Evolutionary conservation across 1,140 invertebrate genomes (phyloP), one percentile per base, ranked within the genome.

Genomic region (Penaeus indicus): DNA sequence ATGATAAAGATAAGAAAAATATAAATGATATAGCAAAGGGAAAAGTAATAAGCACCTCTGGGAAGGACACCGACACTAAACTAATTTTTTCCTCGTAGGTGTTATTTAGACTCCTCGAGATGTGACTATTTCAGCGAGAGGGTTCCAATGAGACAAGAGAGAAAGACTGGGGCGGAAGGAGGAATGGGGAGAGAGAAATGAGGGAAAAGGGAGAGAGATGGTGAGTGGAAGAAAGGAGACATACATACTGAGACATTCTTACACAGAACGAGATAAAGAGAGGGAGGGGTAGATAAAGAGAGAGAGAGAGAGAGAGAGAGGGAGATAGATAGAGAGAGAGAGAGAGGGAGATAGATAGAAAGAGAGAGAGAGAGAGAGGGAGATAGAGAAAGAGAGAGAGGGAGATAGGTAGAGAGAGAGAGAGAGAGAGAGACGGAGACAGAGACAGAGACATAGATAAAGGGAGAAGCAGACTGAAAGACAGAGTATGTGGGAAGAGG

Each of bases 331-430:
- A 38, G 38, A 38, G 38, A 38, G 5, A 38, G 38, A 5, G 5
- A 38, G 5, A 3, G 5, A 38, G 5, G 5, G 38, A 38, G 2
- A n/a, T n/a, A 38, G 42, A 22, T 42, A 80, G n/a, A 22, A 47
- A 32, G 42, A 38, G 42, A n/a, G 21, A 25, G 19, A 81, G 22
- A 25, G 19, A 81, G 18, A n/a, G 32, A 81, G 38, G 19, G n/a
- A 60, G 79, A 81, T 47, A 81, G 79, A 81, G 79, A 81, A 47
- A 81, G 77, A 81, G 42, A 81, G 42, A 8, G 7, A 42, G 7
- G 3, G 38, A 42, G 4, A 42, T 1, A 42, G 38, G 3, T 1
- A 42, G 38, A 42, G 38, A 42, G 7, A 42, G 38, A 8, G 7
- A 42, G 7, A 7, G 7, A 42, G 7, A 42, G 38, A 42, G 4